Percentiles rank a stretch among this genome's conserved stretches.
Conservation (phyloP, 1,140 invertebrate species). For the Ceratina japonica region DNA sequence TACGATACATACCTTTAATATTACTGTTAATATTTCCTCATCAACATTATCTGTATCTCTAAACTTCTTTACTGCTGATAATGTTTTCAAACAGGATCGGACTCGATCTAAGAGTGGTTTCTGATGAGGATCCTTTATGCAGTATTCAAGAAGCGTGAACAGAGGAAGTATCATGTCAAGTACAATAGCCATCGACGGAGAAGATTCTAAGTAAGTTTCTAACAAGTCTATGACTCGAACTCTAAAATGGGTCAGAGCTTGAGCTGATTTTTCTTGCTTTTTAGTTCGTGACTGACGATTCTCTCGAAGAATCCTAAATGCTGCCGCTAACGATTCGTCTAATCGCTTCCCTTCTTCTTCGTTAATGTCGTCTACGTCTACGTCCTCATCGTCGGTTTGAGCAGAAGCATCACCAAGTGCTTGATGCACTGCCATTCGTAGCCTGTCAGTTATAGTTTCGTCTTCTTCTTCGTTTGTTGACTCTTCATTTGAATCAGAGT, state of each 20-base stretch:
- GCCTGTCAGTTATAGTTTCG: constrained; percentile 83
- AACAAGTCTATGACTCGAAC: constrained; percentile 85
- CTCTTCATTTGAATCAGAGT: constrained; percentile 68
- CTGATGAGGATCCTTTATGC: constrained; percentile 84
- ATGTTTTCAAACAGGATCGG: constrained; percentile 82
- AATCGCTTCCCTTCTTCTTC: constrained; percentile 87
- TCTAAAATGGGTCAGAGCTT: constrained; percentile 85
- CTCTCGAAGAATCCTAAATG: constrained; percentile 84
- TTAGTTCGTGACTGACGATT: constrained; percentile 81
- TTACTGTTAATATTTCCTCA: constrained; percentile 80
- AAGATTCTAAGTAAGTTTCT: constrained; percentile 85
- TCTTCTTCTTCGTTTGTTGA: constrained; percentile 79
- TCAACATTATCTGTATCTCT: constrained; percentile 80
- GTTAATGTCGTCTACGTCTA: constrained; percentile 87
- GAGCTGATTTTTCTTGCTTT: constrained; percentile 84
- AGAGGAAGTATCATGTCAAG: constrained; percentile 85
- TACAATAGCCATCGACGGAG: constrained; percentile 83
- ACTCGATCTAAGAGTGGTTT: constrained; percentile 84
- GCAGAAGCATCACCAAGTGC: constrained; percentile 81
- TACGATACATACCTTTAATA: constrained; percentile 67
- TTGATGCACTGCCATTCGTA: constrained; percentile 83
- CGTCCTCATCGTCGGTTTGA: constrained; percentile 84
- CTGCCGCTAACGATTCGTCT: constrained; percentile 84
- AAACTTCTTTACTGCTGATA: constrained; percentile 83
- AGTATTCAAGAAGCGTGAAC: constrained; percentile 83